A percentile compares a stretch with the other conserved stretches of the same genome.
phyloP scores from a whole-genome alignment of 2,888 invertebrate genomes.

The Apomyelois bistriatella region DNA sequence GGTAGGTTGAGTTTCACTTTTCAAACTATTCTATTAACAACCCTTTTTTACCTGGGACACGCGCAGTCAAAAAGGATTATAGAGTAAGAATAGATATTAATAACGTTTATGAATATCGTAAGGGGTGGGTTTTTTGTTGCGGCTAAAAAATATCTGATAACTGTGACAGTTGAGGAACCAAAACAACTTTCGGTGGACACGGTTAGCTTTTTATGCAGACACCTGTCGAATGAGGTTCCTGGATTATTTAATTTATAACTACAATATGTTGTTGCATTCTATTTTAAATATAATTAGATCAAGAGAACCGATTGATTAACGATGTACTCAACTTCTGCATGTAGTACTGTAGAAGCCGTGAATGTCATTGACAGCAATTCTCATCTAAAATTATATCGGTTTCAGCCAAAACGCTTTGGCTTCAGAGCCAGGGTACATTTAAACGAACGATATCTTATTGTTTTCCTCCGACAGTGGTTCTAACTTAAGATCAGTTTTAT shows the following conservation, averaged over 20 bases:
- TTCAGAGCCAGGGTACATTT: too few species aligned
- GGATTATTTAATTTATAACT: slow-evolving; percentile 60
- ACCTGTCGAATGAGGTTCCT: slow-evolving; percentile 55
- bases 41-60: slow-evolving; percentile 42
- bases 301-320: too few species aligned
- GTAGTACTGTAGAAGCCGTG: too few species aligned
- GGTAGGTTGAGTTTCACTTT: slow-evolving; percentile 59
- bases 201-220: slow-evolving; percentile 56
- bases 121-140: slow-evolving; percentile 39
- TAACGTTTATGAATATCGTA: slow-evolving; percentile 42
- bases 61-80: slow-evolving; percentile 37
- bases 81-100: slow-evolving; percentile 35
- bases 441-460: too few species aligned
- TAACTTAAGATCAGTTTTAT: too few species aligned
- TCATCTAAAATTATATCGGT: too few species aligned
- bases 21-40: slow-evolving; percentile 42
- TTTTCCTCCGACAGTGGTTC: too few species aligned
- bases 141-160: slow-evolving; percentile 59
- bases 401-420: too few species aligned
- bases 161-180: slow-evolving; percentile 66
- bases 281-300: not conserved
- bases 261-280: slow-evolving; percentile 18
- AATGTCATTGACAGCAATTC: too few species aligned
- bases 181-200: slow-evolving; percentile 66
- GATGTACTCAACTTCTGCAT: too few species aligned